Base-by-base conservation (phyloP, 2,888 invertebrate species). In the Drymonia ruficornis region DNA sequence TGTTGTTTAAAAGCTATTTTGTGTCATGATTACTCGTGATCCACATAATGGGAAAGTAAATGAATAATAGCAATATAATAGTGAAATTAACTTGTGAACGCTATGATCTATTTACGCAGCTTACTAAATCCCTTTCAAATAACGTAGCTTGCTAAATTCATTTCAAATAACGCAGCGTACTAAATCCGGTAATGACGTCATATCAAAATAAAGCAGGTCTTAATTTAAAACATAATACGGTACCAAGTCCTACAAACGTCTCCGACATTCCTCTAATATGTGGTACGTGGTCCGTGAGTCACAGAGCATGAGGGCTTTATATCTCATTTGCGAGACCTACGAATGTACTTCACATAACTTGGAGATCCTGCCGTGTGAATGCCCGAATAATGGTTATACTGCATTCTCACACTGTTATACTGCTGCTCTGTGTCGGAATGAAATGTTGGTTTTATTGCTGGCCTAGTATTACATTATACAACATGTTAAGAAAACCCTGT, bases 1-100 rank as follows among this genome's bases (percentile, higher is more conserved):
- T 56, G 51, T 50, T 45, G 51, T 65, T 59, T 55, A 62, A 67
- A 63, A 57, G 50, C 28, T 49, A 54, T 48, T 55, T 55, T 66
- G 51, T 40, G 40, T 45, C 19, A 3, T 3, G 1, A 9, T 9
- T 9, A 31, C 31, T 28, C 18, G 36, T 46, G 40, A 44, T 51
- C 29, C 50, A 61, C 4, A 23, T 23, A 23, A 23, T 23, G 23
- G 23, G 23, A 23, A 23, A 23, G 7, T 23, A 0, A 6, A 4
- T 23, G 23, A 23, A 23, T 23, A 4, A 23, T 23, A n/a, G n/a
- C n/a, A n/a, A n/a, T n/a, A n/a, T n/a, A n/a, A 23, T 23, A 7
- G 7, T 23, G 23, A 2, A 6, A 23, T 23, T 23, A 23, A 6
- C 23, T 23, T 23, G 23, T 23, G 23, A 31, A 31, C 31, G 12